Evolutionary conservation across 2,113 vertebrate species (phyloP), one percentile per base, ranked within the genome.

Genomic region (Austrofundulus limnaeus): DNA sequence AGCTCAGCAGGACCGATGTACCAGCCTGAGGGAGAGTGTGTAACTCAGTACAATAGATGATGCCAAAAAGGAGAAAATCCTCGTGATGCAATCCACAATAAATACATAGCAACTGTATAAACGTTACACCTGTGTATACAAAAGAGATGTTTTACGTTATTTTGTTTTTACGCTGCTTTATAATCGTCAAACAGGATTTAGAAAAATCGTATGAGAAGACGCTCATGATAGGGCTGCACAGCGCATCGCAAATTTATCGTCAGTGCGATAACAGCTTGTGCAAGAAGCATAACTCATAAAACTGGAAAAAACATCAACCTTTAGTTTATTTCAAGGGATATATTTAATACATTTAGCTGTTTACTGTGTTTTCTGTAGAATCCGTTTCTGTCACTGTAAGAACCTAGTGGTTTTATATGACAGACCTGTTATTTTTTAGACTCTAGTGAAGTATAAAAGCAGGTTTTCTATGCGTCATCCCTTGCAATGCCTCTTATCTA

Each of bases 81-180:
- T 59, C 53, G 38, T 64, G 48, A 23, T 66, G 49, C 69, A 51
- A 77, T 72, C 66, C 28, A 62, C 80, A 84, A 72, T 46, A 69
- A 74, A 62, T 42, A 34, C 31, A 9, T 28, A n/a, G 25, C 7
- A 7, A 28, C 25, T 28, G 25, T 28, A 28, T 3, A 28, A 28
- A 28, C 7, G 25, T 28, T 28, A 7, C 25, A 28, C 3, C 31
- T 34, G 4, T 34, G 3, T 28, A 34, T 8, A 34, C 1, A 34
- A 34, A 34, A 21, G 42, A n/a, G 42, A 4, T 31, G 52, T n/a
- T n/a, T n/a, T n/a, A 41, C 70, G 43, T 59, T 68, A 61, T 16
- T 49, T 1, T 34, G 31, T 34, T 24, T 24, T 49, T 25, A 43
- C 38, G 4, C 16, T 37, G 38, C 21, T 54, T 68, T 65, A 51